Conservation (phyloP, 1,140 invertebrate species). For the Diorhabda carinulata region DNA sequence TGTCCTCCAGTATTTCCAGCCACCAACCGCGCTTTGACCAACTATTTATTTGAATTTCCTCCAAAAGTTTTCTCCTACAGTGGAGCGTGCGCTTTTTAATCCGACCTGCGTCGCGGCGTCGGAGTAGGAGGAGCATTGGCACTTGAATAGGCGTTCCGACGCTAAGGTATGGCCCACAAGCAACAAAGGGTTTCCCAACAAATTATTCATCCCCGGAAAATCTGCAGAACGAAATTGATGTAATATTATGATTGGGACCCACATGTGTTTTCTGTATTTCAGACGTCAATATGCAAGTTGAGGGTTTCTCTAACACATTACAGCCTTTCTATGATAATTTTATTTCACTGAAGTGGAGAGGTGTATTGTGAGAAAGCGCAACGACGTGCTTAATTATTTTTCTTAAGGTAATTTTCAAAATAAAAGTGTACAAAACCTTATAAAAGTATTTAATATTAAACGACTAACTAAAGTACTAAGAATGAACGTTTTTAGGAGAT, state of each 20-base stretch:
- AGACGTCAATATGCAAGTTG: slow-evolving; percentile 8
- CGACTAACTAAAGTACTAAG: no score
- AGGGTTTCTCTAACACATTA: slow-evolving; percentile 28
- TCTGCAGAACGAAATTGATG: not conserved
- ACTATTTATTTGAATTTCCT: slow-evolving; percentile 8
- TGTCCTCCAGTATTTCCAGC: no score
- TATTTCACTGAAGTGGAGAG: slow-evolving; percentile 19
- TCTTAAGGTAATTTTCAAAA: not conserved
- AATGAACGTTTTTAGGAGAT: no score
- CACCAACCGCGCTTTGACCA: slow-evolving; percentile 11
- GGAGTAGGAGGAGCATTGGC: slow-evolving; percentile 43
- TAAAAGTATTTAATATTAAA: no score
- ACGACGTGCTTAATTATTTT: not conserved
- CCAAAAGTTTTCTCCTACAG: slow-evolving; percentile 34
- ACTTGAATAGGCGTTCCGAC: slow-evolving; percentile 40
- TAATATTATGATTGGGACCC: slow-evolving; percentile 22
- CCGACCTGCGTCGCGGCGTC: slow-evolving; percentile 38
- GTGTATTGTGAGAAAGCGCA: not conserved
- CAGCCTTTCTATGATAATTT: slow-evolving; percentile 32
- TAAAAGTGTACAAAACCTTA: no score
- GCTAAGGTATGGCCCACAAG: slow-evolving; percentile 42
- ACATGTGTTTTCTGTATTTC: slow-evolving; percentile 29
- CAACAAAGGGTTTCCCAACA: slow-evolving; percentile 42
- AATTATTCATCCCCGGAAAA: slow-evolving; percentile 44
- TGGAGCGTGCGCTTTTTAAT: slow-evolving; percentile 34